Conservation (phyloP, 2,888 invertebrate species). For the Tortricodes alternella region DNA sequence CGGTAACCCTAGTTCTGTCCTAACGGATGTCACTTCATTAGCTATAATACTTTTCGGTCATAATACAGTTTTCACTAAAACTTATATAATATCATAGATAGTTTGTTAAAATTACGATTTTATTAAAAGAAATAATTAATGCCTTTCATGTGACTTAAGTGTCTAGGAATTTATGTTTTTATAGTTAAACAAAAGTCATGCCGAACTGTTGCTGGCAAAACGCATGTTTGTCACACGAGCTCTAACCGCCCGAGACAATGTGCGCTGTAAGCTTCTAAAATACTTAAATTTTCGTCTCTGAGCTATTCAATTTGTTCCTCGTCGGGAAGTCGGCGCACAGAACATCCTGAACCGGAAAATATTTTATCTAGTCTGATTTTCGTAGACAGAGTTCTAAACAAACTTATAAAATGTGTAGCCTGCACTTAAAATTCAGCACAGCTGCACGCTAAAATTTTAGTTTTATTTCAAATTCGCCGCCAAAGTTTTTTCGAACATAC, state of each 20-base stretch:
- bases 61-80: too few relatives aligned
- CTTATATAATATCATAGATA: too few relatives aligned
- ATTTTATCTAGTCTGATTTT: conserved; percentile 60
- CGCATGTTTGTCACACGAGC: not conserved
- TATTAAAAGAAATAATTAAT: too few relatives aligned
- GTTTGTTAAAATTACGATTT: too few relatives aligned
- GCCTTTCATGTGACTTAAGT: too few relatives aligned
- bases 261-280: not conserved
- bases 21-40: too few relatives aligned
- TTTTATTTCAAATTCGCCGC: conserved; percentile 43
- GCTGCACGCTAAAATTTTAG: conserved; percentile 55
- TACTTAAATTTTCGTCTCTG: not conserved
- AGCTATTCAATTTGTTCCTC: conserved; percentile 18
- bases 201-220: not conserved
- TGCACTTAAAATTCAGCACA: conserved; percentile 60
- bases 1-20: not conserved
- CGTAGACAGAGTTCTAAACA: conserved; percentile 60
- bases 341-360: conserved; percentile 43
- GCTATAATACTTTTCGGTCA: too few relatives aligned
- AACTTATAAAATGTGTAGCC: conserved; percentile 58
- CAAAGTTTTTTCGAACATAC: conserved; percentile 34
- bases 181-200: not conserved
- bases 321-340: conserved; percentile 35
- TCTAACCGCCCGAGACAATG: not conserved
- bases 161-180: too few relatives aligned